Base-by-base conservation (phyloP, 2,888 invertebrate species). In the Dicyrtoma fusca region DNA sequence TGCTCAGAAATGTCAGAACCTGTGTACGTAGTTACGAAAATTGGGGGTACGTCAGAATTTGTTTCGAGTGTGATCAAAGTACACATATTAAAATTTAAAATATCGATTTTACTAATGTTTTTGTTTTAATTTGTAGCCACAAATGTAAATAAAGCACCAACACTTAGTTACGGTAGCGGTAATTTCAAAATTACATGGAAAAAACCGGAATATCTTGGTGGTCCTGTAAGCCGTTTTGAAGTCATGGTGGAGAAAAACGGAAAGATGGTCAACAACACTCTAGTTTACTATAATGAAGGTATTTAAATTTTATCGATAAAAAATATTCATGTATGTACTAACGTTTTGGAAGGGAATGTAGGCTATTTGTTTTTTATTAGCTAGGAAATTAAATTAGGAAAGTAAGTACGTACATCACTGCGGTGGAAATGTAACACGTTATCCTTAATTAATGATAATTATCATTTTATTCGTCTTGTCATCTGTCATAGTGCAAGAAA, bases 1-100 rank as follows among this genome's bases (percentile, higher is more conserved):
- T 91, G 90, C 81, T 92, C 93, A 1, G 82, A 85, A 26, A 82
- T 84, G 11, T 87, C 88, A 63, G 84, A 85, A 77, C 84, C 85
- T 0, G 84, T 88, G 53, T 83, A 83, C 76, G 84, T 88, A 0
- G 83, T 85, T 26, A 91, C 91, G 0, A 84, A 86, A 73, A 88
- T 91, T 77, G 91, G 91, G 55, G 81, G 85, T 74, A 88, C 25
- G 6, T 45, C n/a, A n/a, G n/a, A n/a, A 21, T 55, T 13, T 44
- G 17, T 21, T 59, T 59, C 17, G 10, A 59, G 23, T 26, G 10
- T 26, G 10, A 5, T 26, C 26, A 62, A 62, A 62, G 34, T 13
- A 25, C 17, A 25, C 11, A 25, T 26, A 62, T n/a, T 62, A n/a
- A 8, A 34, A n/a, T 14, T 62, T 10, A 26, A 25, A 34, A 66